A percentile compares a stretch with the other conserved stretches of the same genome.
These are phyloP conservation scores for Orientallactaga bullata DNA, from an alignment of 2,113 vertebrate species.

Conservation along the genomic window DNA sequence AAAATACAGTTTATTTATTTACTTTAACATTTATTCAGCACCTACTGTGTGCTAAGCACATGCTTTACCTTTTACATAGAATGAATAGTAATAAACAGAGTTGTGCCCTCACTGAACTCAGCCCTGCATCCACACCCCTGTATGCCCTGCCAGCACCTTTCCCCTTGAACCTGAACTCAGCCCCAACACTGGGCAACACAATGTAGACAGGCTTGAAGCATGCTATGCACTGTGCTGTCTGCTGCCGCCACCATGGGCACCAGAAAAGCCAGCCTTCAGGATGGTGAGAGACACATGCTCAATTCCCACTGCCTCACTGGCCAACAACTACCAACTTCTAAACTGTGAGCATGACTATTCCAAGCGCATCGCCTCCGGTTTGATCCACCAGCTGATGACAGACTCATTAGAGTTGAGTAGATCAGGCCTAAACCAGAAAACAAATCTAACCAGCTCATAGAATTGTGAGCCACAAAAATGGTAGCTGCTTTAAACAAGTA, in stretches of 20 bases:
- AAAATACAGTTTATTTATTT: neutral
- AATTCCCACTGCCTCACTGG: neutral
- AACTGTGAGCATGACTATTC: neutral
- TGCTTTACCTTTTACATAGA: neutral
- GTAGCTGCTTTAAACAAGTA: conserved; percentile 1
- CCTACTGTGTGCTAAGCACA: neutral
- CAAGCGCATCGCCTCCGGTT: neutral
- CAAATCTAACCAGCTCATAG: neutral
- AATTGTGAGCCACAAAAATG: neutral
- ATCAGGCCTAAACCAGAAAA: neutral
- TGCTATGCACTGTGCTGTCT: neutral
- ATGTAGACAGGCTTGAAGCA: neutral
- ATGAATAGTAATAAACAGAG: neutral
- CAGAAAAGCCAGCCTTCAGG: neutral
- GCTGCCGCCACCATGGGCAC: too few species aligned
- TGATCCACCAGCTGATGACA: neutral
- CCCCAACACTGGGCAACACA: neutral
- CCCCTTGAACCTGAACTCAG: neutral
- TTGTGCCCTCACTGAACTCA: neutral
- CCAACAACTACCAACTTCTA: neutral
- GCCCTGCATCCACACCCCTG: neutral
- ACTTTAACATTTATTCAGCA: neutral
- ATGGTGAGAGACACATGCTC: neutral
- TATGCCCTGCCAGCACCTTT: rapidly evolving
- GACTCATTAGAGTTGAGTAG: neutral